Base-by-base conservation (phyloP, 2,113 vertebrate genomes). In the Strigops habroptila region DNA sequence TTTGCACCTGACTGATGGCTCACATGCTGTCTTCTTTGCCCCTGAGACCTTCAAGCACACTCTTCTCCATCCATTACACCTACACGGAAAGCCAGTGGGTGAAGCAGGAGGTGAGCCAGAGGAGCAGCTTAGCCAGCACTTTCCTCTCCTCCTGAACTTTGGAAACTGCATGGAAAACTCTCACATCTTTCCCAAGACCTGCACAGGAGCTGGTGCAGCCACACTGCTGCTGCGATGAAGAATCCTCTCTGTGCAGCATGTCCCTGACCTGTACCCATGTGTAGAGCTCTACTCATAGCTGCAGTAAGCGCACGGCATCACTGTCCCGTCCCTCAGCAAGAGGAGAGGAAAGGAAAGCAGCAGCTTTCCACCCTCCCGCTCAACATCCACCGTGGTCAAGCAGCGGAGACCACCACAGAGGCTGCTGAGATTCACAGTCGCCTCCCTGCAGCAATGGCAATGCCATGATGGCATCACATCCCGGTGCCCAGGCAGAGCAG, bases 1-100 rank as follows among this genome's bases (percentile, higher is more conserved):
- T 94, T 96, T 52, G 90, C 22, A 80, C 84, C 94, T 94, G 95
- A 96, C 75, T 71, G 90, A 94, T 90, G 96, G 93, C 86, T 91
- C 88, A 49, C 18, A 14, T 1, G 18, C 82, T 60, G 87, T 52
- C 95, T 93, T 17, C 90, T 94, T 14, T 95, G 91, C 92, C 94
- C 94, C 43, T 30, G 22, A 79, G 91, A 93, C 92, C 93, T 94
- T 80, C 94, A 91, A 37, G 64, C 68, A 67, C 39, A 9, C 92
- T 90, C 75, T n/a, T 3, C 84, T 23, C 80, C 86, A 90, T 90
- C 76, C 82, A 70, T 94, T 86, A 95, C 69, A 27, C 60, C 87
- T 22, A 15, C 87, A 33, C 1, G 18, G 85, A 63, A 64, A 51
- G 10, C 39, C 51, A 1, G 25, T 1, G 18, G 92, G 76, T 9